A percentile compares a stretch with the other conserved stretches of the same genome.
Conservation (phyloP, 1,140 invertebrate genomes). For the Caenorhabditis brenneri region DNA sequence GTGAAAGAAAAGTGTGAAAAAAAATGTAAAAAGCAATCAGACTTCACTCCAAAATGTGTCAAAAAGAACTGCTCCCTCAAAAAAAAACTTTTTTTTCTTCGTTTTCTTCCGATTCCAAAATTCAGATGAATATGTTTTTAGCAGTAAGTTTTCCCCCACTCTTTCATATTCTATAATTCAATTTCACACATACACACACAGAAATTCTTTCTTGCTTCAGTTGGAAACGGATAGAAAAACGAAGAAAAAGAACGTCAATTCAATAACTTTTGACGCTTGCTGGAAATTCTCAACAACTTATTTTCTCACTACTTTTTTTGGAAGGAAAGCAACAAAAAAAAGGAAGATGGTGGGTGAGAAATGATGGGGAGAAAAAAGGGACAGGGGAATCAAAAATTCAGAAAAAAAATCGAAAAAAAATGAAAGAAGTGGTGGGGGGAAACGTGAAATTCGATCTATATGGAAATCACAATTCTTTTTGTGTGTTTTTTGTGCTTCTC, state of each 20-base stretch:
- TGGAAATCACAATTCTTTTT: neutral
- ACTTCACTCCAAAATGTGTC: neutral
- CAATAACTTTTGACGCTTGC: constrained; percentile 9
- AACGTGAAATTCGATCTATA: constrained; percentile 19
- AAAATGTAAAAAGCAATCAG: neutral
- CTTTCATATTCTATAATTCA: neutral
- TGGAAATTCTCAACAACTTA: neutral
- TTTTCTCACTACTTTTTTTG: neutral
- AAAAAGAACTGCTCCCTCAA: neutral
- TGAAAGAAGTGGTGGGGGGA: neutral
- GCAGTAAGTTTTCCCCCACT: neutral
- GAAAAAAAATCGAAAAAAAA: constrained; percentile 24
- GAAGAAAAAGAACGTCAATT: neutral
- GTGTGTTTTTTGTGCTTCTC: neutral
- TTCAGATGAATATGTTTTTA: constrained; percentile 4
- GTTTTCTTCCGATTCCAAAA: neutral
- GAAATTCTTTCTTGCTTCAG: neutral
- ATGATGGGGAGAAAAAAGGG: neutral
- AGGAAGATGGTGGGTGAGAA: neutral
- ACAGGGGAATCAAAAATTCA: neutral
- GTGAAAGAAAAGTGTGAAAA: neutral
- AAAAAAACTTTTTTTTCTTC: neutral
- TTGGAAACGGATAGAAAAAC: neutral
- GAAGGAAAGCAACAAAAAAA: neutral
- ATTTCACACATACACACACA: neutral